A percentile compares a stretch with the other conserved stretches of the same genome.
Evolutionary conservation across 2,113 vertebrate species (phyloP).

Genomic region (Sterna hirundo): DNA sequence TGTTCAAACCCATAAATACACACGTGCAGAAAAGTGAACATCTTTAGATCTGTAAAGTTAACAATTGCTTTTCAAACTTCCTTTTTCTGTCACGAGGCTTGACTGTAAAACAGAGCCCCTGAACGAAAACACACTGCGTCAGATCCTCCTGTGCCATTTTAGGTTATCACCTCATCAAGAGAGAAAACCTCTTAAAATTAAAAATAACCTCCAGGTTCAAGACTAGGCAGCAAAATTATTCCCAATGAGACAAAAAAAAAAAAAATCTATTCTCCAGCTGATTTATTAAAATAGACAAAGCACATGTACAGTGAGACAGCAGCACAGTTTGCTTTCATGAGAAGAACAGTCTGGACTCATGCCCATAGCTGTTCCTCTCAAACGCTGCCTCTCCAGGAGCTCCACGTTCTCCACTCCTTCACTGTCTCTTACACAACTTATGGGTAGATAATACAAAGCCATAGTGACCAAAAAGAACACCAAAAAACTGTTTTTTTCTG

Average conservation of each 20-base stretch:
- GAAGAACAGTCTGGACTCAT: background rate
- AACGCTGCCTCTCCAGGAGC: accelerated
- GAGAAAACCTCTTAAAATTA: slow-evolving; percentile 5
- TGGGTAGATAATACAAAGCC: background rate
- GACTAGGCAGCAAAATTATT: background rate
- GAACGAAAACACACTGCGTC: background rate
- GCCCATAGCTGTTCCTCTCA: background rate
- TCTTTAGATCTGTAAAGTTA: background rate
- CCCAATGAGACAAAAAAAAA: background rate
- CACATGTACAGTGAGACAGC: background rate
- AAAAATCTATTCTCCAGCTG: background rate
- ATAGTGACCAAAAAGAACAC: background rate
- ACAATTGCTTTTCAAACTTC: background rate
- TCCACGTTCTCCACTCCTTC: background rate
- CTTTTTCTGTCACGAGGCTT: background rate
- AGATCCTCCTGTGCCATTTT: background rate
- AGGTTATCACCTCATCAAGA: slow-evolving; percentile 32
- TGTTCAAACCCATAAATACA: background rate
- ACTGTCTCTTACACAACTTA: background rate
- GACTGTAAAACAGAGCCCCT: background rate
- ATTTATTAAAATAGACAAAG: background rate
- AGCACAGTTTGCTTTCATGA: background rate
- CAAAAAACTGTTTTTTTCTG: background rate
- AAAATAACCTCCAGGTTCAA: background rate
- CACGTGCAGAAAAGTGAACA: background rate